Evolutionary conservation across 2,113 vertebrate genomes (phyloP).

Genomic region (Nannospalax galili): DNA sequence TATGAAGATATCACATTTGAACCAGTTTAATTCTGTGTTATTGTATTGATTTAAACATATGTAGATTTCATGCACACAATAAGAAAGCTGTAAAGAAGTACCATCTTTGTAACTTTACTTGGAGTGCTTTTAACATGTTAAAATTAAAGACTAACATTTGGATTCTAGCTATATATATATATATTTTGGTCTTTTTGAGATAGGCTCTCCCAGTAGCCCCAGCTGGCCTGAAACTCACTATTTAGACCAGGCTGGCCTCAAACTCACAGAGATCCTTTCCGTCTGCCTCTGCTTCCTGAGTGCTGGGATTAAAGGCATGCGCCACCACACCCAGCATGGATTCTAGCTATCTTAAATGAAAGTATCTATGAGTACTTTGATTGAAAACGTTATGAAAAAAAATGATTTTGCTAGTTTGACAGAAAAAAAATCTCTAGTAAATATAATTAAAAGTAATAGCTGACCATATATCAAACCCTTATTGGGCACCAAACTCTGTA

Average conservation of each 20-base stretch:
- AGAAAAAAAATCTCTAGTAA: neutral
- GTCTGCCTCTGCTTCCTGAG: too few species aligned
- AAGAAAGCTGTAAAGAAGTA: neutral
- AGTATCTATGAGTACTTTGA: constrained; percentile 12
- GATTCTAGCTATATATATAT: too few species aligned
- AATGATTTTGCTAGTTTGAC: constrained; percentile 18
- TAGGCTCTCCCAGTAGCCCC: too few species aligned
- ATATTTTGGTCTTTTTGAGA: too few species aligned
- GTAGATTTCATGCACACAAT: neutral
- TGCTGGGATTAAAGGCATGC: too few species aligned
- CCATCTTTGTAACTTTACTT: neutral
- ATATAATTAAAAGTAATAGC: constrained; percentile 12
- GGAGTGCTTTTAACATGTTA: neutral
- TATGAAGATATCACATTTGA: constrained; percentile 23
- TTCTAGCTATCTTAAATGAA: neutral
- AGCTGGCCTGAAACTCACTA: too few species aligned
- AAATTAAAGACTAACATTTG: constrained; percentile 4
- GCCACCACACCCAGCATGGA: too few species aligned
- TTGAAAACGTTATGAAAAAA: neutral
- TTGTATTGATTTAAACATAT: neutral
- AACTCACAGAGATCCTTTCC: too few species aligned
- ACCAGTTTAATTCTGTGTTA: neutral
- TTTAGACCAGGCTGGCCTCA: too few species aligned
- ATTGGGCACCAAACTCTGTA: neutral
- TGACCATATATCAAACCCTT: neutral